Evolutionary conservation across 2,113 vertebrate species (phyloP), one percentile per base, ranked within the genome.

Genomic region (Damaliscus lunatus): DNA sequence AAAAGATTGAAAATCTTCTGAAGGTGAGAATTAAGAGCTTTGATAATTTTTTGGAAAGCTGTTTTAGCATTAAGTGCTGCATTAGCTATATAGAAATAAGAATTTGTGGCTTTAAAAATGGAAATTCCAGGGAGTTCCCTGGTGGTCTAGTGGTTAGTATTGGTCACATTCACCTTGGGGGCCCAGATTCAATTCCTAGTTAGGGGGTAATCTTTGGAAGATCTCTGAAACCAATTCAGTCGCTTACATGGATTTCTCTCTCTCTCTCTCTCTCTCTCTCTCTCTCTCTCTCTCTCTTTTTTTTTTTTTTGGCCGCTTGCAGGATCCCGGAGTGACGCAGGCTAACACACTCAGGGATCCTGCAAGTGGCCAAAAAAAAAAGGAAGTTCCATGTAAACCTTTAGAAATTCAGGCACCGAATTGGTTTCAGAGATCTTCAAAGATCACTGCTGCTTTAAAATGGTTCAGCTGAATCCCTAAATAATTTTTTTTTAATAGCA

Each of bases 361-460:
- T 81, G 1, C 46, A 81, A 81, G 78, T 19, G 29, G 27, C 9
- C 27, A 50, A 48, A 29, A 29, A 59, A 74, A 52, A 33, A 33
- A 8, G 82, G 17, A 74, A 5, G 62, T 96, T 90, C 31, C 57
- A 15, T 43, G 13, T 94, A 64, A 46, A 94, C 60, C 33, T 97
- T 92, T 15, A 78, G 83, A 91, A 88, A 93, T 89, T 19, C 59
- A 77, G 17, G 29, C 6, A 50, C 21, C 53, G 7, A 17, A 40
- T 95, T 95, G 43, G 10, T 83, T 53, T 62, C 93, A 94, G 60
- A 91, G 57, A 25, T 86, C 48, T 91, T 92, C 74, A n/a, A 84
- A 91, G 25, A 33, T 57, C 17, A 86, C 6, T 89, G 80, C 29
- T 91, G n/a, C 59, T 74, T 94, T n/a, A 74, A 3, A 91, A 60